Evolutionary conservation across 23 tunicate species (phyloP).

Genomic region (Halocynthia roretzi): DNA sequence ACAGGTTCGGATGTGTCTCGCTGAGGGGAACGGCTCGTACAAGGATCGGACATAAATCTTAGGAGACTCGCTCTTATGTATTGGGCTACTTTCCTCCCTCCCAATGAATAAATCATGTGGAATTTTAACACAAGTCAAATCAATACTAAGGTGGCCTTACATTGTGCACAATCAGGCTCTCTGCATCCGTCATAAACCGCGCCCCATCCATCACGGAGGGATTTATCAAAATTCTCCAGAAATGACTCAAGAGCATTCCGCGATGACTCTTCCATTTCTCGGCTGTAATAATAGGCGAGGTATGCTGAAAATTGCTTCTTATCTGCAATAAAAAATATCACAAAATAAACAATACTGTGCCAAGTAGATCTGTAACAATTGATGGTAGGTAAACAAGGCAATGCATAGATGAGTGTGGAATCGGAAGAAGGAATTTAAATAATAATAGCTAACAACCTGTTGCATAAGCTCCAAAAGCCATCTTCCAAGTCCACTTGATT

Average conservation of each 20-base stretch:
- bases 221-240: background rate
- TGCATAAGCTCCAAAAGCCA: background rate
- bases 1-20: too few species aligned
- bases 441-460: background rate
- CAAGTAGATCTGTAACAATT: too few species aligned
- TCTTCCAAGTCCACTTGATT: constrained; percentile 12
- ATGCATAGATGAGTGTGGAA: too few species aligned
- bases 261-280: constrained; percentile 16
- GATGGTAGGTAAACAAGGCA: too few species aligned
- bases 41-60: too few species aligned
- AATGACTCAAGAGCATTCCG: background rate
- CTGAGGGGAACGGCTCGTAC: too few species aligned
- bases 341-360: too few species aligned
- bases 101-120: too few species aligned
- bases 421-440: background rate
- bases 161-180: constrained; percentile 1
- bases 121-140: too few species aligned
- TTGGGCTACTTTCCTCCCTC: too few species aligned
- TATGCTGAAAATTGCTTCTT: constrained; percentile 38
- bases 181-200: constrained; percentile 4
- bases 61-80: too few species aligned
- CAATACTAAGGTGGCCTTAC: background rate
- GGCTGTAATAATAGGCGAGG: constrained; percentile 39
- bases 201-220: background rate
- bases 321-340: constrained; percentile 26